These are phyloP conservation scores for Bergia puertoricense DNA, from an alignment of 92 coral and sea anemone species.

Conservation along the genomic window DNA sequence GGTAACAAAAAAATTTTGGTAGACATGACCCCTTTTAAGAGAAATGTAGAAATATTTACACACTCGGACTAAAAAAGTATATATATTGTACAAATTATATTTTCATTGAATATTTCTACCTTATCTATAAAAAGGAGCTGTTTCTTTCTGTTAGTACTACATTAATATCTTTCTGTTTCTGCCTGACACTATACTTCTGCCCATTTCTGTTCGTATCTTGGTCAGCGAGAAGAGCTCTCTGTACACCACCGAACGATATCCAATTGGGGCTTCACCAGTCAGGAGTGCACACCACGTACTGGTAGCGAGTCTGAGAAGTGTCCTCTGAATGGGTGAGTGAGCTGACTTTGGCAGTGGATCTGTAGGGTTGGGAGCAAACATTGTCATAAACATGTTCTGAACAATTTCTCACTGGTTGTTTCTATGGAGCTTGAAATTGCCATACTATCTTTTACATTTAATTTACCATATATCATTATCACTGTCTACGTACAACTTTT, in stretches of 20 bases:
- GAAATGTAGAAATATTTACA: neutral
- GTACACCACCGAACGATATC: neutral
- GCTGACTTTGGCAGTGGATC: conserved; percentile 26
- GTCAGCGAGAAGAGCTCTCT: neutral
- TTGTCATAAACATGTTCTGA: no score
- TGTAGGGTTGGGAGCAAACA: neutral
- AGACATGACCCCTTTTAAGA: neutral
- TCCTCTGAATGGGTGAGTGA: conserved; percentile 33
- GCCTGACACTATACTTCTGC: neutral
- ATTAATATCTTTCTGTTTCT: neutral
- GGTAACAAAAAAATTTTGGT: neutral
- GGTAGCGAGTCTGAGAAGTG: conserved; percentile 19
- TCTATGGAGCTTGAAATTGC: no score
- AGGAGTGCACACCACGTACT: conserved; percentile 3
- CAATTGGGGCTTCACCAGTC: no score
- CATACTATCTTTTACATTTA: no score
- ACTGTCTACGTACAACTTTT: no score
- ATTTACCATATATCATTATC: no score
- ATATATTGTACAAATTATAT: no score
- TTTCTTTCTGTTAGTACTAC: neutral
- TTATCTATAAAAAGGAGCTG: neutral
- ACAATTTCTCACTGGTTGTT: no score
- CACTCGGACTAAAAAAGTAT: neutral
- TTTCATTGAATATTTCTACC: neutral
- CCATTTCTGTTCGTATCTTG: neutral